These are phyloP conservation scores for Basileuterus tristriatus DNA, from an alignment of 2,797 vertebrate genomes.

Conservation along the genomic window DNA sequence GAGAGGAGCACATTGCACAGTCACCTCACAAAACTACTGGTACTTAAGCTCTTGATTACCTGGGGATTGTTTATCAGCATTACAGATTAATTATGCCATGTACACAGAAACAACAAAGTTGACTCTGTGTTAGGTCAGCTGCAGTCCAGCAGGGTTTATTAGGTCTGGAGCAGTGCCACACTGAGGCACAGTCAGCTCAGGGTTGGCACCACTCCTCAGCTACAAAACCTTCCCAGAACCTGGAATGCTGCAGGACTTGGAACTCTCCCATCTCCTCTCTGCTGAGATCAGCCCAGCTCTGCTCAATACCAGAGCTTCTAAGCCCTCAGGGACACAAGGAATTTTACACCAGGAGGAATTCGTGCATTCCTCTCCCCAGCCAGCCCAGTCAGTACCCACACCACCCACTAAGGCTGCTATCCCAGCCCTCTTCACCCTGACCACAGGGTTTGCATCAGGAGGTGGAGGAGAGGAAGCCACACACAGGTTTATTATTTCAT, in stretches of 20 bases:
- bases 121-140: not conserved
- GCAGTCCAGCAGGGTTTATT: not conserved
- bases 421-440: not conserved
- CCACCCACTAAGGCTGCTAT: fast-evolving
- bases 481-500: fast-evolving
- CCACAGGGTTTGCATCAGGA: not conserved
- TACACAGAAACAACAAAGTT: not conserved
- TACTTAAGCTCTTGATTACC: not conserved
- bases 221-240: not conserved
- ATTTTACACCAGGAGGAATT: not conserved
- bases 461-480: not conserved
- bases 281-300: not conserved
- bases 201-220: not conserved
- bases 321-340: not conserved
- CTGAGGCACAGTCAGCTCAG: not conserved
- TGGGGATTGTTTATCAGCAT: not conserved
- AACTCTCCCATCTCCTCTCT: not conserved
- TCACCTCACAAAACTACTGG: not conserved
- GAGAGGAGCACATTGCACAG: not conserved
- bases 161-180: not conserved
- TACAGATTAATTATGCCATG: not conserved
- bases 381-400: not conserved
- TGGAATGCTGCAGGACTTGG: not conserved
- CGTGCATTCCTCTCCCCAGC: not conserved
- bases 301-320: not conserved